Percentiles rank a stretch among this genome's conserved stretches.
Conservation (phyloP, 1,140 invertebrate species). For the Idris sp. region DNA sequence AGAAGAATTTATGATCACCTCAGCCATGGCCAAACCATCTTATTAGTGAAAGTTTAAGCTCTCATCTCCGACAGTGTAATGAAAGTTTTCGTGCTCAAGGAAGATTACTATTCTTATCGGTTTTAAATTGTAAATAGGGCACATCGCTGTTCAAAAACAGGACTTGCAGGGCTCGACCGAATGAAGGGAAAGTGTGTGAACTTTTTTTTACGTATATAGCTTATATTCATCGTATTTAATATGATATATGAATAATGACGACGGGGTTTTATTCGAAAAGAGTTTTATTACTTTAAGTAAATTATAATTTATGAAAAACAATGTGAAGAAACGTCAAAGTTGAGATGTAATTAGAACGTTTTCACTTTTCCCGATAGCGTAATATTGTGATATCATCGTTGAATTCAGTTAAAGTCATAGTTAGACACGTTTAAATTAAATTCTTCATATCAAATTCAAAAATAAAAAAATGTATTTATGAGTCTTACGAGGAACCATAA, state of each 20-base stretch:
- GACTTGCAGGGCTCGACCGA: slow-evolving; percentile 43
- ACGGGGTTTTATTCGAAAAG: too few species aligned
- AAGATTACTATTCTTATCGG: slow-evolving; percentile 61
- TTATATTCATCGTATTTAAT: too few species aligned
- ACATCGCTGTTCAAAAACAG: slow-evolving; percentile 50
- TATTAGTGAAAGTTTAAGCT: slow-evolving; percentile 63
- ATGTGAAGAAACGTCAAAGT: slow-evolving; percentile 14
- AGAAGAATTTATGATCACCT: slow-evolving; percentile 60
- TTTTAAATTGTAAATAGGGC: slow-evolving; percentile 62
- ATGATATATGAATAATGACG: slow-evolving; percentile 55
- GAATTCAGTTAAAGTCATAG: background rate
- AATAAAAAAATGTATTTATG: too few species aligned
- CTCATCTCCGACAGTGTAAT: slow-evolving; percentile 56
- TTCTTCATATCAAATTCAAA: too few species aligned
- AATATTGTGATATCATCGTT: background rate
- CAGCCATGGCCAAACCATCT: slow-evolving; percentile 56
- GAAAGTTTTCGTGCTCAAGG: slow-evolving; percentile 57
- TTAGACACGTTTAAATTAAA: too few species aligned
- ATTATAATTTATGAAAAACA: slow-evolving; percentile 29
- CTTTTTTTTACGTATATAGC: slow-evolving; percentile 43
- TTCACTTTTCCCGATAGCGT: slow-evolving; percentile 25
- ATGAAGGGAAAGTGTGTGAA: slow-evolving; percentile 55
- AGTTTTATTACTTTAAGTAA: slow-evolving; percentile 35
- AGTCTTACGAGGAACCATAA: too few species aligned
- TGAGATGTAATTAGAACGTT: slow-evolving; percentile 23